Conservation (phyloP, 1,140 invertebrate genomes). For the Conus ventricosus region DNA sequence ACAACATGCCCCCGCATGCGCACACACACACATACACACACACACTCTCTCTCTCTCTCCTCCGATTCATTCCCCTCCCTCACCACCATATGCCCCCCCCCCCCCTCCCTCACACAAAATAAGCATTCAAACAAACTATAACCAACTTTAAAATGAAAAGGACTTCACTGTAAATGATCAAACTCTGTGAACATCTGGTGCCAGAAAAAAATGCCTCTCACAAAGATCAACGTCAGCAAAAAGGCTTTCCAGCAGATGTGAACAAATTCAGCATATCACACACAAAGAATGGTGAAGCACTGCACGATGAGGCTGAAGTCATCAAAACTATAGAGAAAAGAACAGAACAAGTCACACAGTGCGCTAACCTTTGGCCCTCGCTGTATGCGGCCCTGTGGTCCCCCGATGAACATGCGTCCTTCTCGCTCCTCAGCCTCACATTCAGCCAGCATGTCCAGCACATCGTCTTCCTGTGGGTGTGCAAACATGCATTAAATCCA, state of each 20-base stretch:
- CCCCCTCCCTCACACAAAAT: not conserved
- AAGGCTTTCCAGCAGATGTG: not conserved
- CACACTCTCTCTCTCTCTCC: no score
- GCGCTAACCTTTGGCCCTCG: conserved; percentile 62
- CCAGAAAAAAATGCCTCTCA: no score
- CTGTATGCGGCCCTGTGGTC: conserved; percentile 34
- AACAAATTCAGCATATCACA: not conserved
- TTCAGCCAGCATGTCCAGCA: conserved; percentile 72
- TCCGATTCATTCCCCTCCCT: no score
- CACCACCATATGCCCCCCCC: not conserved
- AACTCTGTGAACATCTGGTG: not conserved
- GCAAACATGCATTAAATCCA: no score
- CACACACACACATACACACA: not conserved
- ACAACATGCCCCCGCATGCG: no score
- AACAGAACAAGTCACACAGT: not conserved
- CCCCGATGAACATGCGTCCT: conserved; percentile 48
- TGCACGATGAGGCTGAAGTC: no score
- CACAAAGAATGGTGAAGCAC: not conserved
- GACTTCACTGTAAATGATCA: not conserved
- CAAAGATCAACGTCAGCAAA: not conserved
- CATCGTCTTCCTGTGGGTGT: conserved; percentile 65
- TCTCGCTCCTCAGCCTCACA: conserved; percentile 71
- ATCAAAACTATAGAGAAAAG: not conserved
- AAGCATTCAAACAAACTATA: not conserved
- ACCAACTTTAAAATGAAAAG: no score